Base-by-base conservation (phyloP, 1,140 invertebrate genomes). In the Drosophila jambulina region DNA sequence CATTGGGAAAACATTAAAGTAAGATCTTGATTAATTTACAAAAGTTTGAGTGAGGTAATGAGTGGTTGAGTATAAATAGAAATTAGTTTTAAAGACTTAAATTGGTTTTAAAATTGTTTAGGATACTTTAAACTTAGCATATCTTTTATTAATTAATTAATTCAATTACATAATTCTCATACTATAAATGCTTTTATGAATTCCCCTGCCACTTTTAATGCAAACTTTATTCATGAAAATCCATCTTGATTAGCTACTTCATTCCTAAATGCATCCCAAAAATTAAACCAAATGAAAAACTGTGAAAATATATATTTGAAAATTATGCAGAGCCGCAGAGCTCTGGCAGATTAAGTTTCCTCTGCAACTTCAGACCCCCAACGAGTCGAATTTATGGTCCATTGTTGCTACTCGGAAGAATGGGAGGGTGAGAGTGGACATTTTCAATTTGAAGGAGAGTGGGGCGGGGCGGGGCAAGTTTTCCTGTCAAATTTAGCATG, bases 401-500 rank as follows among this genome's bases (percentile, higher is more conserved):
- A 70, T 70, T 68, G 67, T 70, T 54, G 62, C 48, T 46, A n/a
- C 40, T 25, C 17, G 19, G 19, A 36, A 23, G 40, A 65, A 65
- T 48, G 63, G 34, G 40, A 21, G 58, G 34, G 53, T 10, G 53
- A 38, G 53, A 56, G 21, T 63, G 36, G 25, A 54, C 45, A 60
- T 71, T 71, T 72, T 72, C 43, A 72, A 72, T 72, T 71, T 72
- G 10, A 8, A 9, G 27, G 6, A 29, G 43, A n/a, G n/a, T n/a
- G n/a, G 13, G 21, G 5, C 6, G 23, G 40, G n/a, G n/a, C 10
- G 29, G 46, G 29, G 46, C n/a, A 60, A 72, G 43, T 42, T 72
- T 74, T 74, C 46, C 54, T 59, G 68, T 74, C 68, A 74, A 72
- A 74, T 74, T 60, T 74, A 72, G 70, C 68, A 72, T 60, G 68